A percentile compares a stretch with the other conserved stretches of the same genome.
phyloP scores from a whole-genome alignment of 2,888 invertebrate species.

The Polietes domitor region DNA sequence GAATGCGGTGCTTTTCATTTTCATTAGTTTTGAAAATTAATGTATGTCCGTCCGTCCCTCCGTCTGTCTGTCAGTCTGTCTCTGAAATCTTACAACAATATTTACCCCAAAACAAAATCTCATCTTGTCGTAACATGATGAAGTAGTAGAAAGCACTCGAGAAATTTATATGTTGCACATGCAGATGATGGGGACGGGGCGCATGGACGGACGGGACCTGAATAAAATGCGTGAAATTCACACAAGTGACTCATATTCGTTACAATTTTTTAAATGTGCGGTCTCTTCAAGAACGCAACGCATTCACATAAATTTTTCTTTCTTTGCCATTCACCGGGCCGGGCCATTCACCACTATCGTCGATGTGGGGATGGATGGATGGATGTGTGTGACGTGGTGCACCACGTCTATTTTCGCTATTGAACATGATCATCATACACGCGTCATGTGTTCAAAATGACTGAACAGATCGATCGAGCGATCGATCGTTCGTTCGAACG shows the following conservation, averaged over 20 bases:
- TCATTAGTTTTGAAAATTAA: not conserved
- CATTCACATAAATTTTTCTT: not conserved
- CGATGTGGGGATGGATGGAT: not conserved
- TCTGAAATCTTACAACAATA: not conserved
- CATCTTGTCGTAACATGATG: slow-evolving; percentile 1
- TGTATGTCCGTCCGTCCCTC: slow-evolving; percentile 2
- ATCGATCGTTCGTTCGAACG: slow-evolving; percentile 25
- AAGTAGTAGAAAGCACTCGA: slow-evolving; percentile 3
- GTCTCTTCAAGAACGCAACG: not conserved
- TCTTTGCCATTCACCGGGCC: not conserved
- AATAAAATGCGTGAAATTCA: slow-evolving; percentile 50
- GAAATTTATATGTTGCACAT: slow-evolving; percentile 12
- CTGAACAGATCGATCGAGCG: slow-evolving; percentile 39
- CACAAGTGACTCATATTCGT: slow-evolving; percentile 59
- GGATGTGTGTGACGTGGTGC: too few species aligned
- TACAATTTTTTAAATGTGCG: slow-evolving; percentile 13
- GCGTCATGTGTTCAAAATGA: slow-evolving; percentile 54
- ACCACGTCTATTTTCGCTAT: slow-evolving; percentile 7
- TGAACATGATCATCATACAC: slow-evolving; percentile 28
- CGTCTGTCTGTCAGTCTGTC: not conserved
- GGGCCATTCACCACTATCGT: not conserved
- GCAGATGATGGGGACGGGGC: not conserved
- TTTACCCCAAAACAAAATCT: not conserved
- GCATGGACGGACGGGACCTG: not conserved
- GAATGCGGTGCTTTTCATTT: slow-evolving; percentile 18